Evolutionary conservation across 2,113 vertebrate species (phyloP), one percentile per base, ranked within the genome.

Genomic region (Pseudolaguvia tuberculata): DNA sequence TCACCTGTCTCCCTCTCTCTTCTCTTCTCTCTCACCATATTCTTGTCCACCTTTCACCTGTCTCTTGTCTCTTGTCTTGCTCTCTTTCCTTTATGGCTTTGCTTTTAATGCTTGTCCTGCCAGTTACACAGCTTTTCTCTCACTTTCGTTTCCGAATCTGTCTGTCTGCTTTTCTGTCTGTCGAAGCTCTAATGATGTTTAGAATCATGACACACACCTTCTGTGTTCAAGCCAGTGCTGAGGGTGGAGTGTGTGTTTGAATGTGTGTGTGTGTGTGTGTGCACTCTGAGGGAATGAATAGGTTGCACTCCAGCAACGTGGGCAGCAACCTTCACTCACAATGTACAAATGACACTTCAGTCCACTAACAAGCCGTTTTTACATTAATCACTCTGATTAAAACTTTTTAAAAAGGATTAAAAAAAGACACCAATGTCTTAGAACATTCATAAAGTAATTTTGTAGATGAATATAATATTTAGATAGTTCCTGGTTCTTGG

Each of bases 51-150:
- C 31, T 6, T 35, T 35, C 53, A 74, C 25, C 72, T 47, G 27
- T 51, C 57, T 35, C 73, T n/a, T 35, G 31, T 17, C 71, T 39
- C 58, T 66, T 76, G 20, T 77, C 51, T 71, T 27, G 55, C 21
- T 69, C 56, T 62, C 5, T 67, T 27, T 66, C 42, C 56, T n/a
- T 71, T 27, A 42, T 42, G 5, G 39, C 23, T 63, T 57, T 67
- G 42, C 18, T 73, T 50, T 70, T 76, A 72, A 29, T 78, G 76
- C 81, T 80, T 78, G 73, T 83, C 73, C 23, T 70, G 78, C 68
- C 78, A 73, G 63, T 75, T 78, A 83, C 63, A 76, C 56, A 75
- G 78, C 75, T 83, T 80, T 76, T 72, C 78, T 80, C 72, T 80
- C n/a, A n/a, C 70, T 83, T 76, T 80, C 69, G 78, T 78, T 83